A percentile compares a stretch with the other conserved stretches of the same genome.
These are phyloP conservation scores for Tholera decimalis DNA, from an alignment of 2,888 invertebrate genomes.

Conservation along the genomic window DNA sequence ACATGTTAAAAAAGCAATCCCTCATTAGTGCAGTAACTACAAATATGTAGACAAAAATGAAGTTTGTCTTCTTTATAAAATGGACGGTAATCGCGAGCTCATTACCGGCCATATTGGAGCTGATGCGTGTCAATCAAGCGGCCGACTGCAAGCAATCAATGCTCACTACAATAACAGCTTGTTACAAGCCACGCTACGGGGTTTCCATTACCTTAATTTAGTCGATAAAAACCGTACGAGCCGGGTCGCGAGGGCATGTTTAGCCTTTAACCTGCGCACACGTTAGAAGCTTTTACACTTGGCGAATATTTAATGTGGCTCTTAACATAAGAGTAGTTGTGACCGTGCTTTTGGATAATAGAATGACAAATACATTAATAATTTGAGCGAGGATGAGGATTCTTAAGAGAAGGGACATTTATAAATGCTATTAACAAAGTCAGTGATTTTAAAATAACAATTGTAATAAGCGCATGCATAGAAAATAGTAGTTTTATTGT, in stretches of 20 bases:
- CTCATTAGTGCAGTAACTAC: slow-evolving; percentile 74
- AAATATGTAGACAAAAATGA: slow-evolving; percentile 73
- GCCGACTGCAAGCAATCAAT: slow-evolving; percentile 78
- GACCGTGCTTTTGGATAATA: slow-evolving; percentile 44
- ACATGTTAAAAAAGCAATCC: slow-evolving; percentile 68
- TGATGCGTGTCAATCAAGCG: slow-evolving; percentile 85
- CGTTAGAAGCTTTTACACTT: slow-evolving; percentile 68
- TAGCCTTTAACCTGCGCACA: slow-evolving; percentile 79
- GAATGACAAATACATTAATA: slow-evolving; percentile 44
- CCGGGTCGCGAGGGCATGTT: slow-evolving; percentile 78
- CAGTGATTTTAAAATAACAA: slow-evolving; percentile 7
- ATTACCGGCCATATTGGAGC: slow-evolving; percentile 81
- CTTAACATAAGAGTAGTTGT: slow-evolving; percentile 39
- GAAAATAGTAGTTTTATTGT: slow-evolving; percentile 5
- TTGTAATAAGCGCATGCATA: background rate
- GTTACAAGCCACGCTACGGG: slow-evolving; percentile 79
- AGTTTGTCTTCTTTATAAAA: slow-evolving; percentile 76
- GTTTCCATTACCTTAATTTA: slow-evolving; percentile 85
- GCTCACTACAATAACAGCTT: slow-evolving; percentile 82
- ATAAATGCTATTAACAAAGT: slow-evolving; percentile 14
- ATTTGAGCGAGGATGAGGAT: slow-evolving; percentile 12
- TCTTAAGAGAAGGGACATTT: slow-evolving; percentile 3
- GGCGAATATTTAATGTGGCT: slow-evolving; percentile 64
- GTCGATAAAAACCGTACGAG: slow-evolving; percentile 80
- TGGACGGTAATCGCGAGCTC: slow-evolving; percentile 81